Evolutionary conservation across 2,797 vertebrate species (phyloP).

Genomic region (Xiphophorus birchmanni): DNA sequence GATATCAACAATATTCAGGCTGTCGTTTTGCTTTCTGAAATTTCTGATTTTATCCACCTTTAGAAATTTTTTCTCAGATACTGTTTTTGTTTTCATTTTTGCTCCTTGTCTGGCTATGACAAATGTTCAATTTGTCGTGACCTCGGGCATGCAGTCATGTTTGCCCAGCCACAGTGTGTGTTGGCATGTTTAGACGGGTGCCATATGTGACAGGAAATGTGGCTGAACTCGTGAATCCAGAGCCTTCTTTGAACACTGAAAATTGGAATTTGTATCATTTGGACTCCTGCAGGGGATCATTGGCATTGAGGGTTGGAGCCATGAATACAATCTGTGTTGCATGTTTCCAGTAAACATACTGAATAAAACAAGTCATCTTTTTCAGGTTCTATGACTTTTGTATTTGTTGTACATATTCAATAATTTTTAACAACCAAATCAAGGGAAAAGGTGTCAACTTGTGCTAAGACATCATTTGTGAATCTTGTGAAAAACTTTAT

Average conservation of each 20-base stretch:
- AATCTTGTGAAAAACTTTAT: background rate
- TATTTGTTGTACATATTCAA: background rate
- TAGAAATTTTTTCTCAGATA: background rate
- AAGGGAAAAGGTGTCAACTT: background rate
- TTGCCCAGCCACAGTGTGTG: constrained; percentile 64
- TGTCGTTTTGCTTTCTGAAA: background rate
- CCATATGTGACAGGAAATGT: constrained; percentile 70
- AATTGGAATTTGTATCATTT: constrained; percentile 51
- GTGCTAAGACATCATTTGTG: background rate
- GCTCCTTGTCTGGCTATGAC: background rate
- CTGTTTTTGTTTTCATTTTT: background rate
- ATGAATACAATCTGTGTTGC: constrained; percentile 41
- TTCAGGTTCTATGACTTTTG: background rate
- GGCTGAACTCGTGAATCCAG: constrained; percentile 23
- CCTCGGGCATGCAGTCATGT: constrained; percentile 55
- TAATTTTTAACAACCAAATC: background rate
- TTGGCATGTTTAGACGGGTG: constrained; percentile 57
- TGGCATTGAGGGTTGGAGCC: constrained; percentile 13
- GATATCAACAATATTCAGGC: background rate
- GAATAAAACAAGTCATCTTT: background rate
- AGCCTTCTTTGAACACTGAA: constrained; percentile 44
- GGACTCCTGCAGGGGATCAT: constrained; percentile 12
- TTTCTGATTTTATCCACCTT: background rate
- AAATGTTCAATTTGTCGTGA: constrained; percentile 56
- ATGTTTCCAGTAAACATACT: background rate